A percentile compares a stretch with the other conserved stretches of the same genome.
Conservation (phyloP, 30 jellyfish, hydroid and myxozoan genomes). For the Hydra vulgaris region DNA sequence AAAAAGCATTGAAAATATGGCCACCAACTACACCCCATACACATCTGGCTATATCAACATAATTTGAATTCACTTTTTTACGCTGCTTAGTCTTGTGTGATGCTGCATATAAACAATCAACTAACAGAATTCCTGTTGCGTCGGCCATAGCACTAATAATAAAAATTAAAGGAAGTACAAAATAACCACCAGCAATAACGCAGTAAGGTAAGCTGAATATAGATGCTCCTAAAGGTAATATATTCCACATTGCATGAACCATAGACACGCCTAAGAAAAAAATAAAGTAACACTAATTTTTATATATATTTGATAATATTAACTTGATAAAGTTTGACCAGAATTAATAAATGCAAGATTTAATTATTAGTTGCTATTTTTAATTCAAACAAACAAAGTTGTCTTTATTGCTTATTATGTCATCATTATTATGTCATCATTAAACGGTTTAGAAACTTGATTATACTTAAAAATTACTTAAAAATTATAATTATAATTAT, state of each 20-base stretch:
- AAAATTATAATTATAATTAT: no score
- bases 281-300: no score
- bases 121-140: conserved; percentile 37
- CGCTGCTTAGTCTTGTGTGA: conserved; percentile 50
- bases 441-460: no score
- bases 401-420: no score
- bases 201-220: conserved; percentile 50
- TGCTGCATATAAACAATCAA: conserved; percentile 57
- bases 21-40: conserved; percentile 48
- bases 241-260: conserved; percentile 39
- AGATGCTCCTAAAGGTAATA: conserved; percentile 56
- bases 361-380: no score
- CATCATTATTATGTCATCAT: no score
- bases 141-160: conserved; percentile 41
- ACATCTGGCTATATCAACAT: conserved; percentile 38
- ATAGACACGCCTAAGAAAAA: conserved; percentile 42
- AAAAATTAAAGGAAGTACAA: conserved; percentile 25
- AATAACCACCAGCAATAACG: conserved; percentile 47
- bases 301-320: no score
- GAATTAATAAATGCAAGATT: no score
- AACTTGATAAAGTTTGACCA: no score
- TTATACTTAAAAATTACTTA: no score
- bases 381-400: no score
- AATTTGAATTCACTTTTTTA: conserved; percentile 39
- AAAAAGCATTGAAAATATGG: conserved; percentile 23